Evolutionary conservation across 2,113 vertebrate species (phyloP), one percentile per base, ranked within the genome.

Genomic region (Vombatus ursinus): DNA sequence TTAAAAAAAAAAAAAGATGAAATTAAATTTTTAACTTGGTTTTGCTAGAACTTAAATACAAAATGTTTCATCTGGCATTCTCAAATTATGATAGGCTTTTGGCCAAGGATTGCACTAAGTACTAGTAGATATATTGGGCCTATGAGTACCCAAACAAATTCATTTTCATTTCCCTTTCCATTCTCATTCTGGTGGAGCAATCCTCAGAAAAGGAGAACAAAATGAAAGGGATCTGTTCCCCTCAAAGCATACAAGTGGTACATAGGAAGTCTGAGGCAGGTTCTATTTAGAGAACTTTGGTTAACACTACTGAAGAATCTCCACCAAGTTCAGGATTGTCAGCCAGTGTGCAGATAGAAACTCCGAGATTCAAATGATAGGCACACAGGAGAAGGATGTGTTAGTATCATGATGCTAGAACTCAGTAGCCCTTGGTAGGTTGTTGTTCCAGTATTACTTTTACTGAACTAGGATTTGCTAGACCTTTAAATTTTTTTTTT

Each of bases 81-180:
- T 96, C 22, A 89, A 95, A 90, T 94, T 96, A 89, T 89, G 24
- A 97, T 91, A 97, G 97, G 93, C 28, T 97, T 98, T 97, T 91
- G 95, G 93, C 24, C n/a, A 97, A 95, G 47, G 52, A 90, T 91
- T 28, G 24, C 91, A 96, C 91, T 94, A 94, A 96, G 61, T 19
- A 50, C 91, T 94, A 91, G 84, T 51, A 96, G 92, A 8, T 50
- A 26, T 23, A 92, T 50, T 96, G 84, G 25, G 93, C 95, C 10
- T 44, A 5, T 89, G 91, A 97, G 84, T 25, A 94, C 91, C 54
- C 94, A 93, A 90, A 84, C 0, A 93, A 91, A 92, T 61, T 57
- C 0, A 37, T 96, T 97, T 97, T 94, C 89, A 50, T 96, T 98
- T 96, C 92, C 68, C 49, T 97, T 97, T 54, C 0, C 51, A 95